These are phyloP conservation scores for Oryzias javanicus DNA, from an alignment of 2,113 vertebrate genomes.

Conservation along the genomic window DNA sequence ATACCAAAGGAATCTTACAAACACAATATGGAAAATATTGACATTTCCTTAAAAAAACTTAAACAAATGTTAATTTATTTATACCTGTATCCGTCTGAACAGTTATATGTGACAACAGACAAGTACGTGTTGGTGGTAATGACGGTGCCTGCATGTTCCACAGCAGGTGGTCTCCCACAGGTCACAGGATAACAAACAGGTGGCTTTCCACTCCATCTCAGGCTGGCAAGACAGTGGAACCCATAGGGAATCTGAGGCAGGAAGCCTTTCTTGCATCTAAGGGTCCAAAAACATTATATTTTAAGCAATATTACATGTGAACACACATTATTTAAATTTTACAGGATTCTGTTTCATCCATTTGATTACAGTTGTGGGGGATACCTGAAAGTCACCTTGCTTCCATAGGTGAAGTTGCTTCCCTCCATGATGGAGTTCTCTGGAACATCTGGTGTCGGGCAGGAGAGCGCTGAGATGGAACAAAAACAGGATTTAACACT, in stretches of 20 bases:
- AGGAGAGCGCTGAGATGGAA: conserved; percentile 83
- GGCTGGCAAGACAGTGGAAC: conserved; percentile 83
- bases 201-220: conserved; percentile 82
- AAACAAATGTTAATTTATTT: not conserved
- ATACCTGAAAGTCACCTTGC: conserved; percentile 92
- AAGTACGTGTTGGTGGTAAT: conserved; percentile 82
- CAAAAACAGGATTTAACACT: not conserved
- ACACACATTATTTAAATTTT: not conserved
- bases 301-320: not conserved
- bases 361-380: conserved; percentile 9
- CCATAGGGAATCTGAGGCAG: conserved; percentile 81
- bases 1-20: no score
- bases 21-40: no score
- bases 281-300: conserved; percentile 9
- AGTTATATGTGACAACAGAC: conserved; percentile 84
- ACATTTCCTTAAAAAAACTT: not conserved
- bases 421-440: conserved; percentile 83
- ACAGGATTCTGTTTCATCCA: not conserved
- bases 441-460: conserved; percentile 79
- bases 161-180: conserved; percentile 79
- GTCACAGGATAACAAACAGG: conserved; percentile 85
- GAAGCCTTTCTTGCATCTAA: conserved; percentile 89
- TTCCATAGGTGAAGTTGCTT: conserved; percentile 87
- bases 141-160: conserved; percentile 80
- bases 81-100: conserved; percentile 91